Conservation (phyloP, 2,888 invertebrate genomes). For the Crioceris asparagi region DNA sequence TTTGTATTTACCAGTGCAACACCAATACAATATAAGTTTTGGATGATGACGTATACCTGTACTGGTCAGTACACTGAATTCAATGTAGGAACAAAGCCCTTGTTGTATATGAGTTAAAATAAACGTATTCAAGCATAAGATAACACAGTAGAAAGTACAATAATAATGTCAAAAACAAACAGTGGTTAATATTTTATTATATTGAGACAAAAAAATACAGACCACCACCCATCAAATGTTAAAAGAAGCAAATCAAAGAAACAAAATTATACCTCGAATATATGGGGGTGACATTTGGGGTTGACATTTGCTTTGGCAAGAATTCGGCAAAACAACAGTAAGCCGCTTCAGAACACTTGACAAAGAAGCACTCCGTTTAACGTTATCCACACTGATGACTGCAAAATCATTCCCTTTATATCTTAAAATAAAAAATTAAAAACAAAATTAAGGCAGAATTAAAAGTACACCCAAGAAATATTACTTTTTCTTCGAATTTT, state of each 20-base stretch:
- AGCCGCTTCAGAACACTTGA: constrained; percentile 41
- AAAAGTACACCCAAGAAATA: background rate
- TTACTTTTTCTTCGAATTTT: too few species aligned
- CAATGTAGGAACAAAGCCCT: too few species aligned
- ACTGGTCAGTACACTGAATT: too few species aligned
- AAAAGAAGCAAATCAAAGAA: constrained; percentile 9
- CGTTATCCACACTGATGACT: constrained; percentile 34
- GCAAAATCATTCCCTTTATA: constrained; percentile 38
- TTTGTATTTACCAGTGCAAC: too few species aligned
- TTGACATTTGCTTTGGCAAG: constrained; percentile 61
- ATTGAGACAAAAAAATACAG: background rate
- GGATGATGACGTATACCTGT: too few species aligned
- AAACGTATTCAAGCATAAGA: too few species aligned
- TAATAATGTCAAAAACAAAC: too few species aligned
- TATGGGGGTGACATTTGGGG: constrained; percentile 51
- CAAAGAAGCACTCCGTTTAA: constrained; percentile 31
- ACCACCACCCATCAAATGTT: constrained; percentile 2
- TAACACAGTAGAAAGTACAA: too few species aligned
- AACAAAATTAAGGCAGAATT: constrained; percentile 22
- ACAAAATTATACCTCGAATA: constrained; percentile 49
- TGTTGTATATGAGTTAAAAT: too few species aligned
- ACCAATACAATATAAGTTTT: too few species aligned
- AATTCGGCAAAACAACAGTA: constrained; percentile 56
- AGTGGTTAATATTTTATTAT: too few species aligned
- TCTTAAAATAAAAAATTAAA: constrained; percentile 33